Conservation (phyloP, 2,113 vertebrate genomes). For the Butastur rufipennis region DNA sequence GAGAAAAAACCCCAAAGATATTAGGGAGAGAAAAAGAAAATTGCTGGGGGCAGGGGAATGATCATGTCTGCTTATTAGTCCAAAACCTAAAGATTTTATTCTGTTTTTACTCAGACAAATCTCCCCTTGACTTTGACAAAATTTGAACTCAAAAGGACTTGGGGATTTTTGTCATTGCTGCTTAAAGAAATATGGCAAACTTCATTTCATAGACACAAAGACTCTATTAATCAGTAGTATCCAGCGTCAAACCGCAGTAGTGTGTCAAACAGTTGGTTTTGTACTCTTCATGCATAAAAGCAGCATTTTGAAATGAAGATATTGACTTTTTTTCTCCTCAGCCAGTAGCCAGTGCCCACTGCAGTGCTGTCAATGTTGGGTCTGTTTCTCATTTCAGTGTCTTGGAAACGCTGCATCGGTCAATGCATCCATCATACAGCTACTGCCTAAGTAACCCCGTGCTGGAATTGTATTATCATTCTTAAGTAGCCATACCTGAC, state of each 20-base stretch:
- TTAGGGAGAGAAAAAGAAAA: background rate
- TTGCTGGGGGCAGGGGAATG: background rate
- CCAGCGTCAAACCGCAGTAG: background rate
- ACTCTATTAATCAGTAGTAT: background rate
- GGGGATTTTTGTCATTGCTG: background rate
- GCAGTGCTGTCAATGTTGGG: background rate
- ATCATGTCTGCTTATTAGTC: background rate
- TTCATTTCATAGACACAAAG: background rate
- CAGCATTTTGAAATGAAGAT: background rate
- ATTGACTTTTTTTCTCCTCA: background rate
- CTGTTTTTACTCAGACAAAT: background rate
- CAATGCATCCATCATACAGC: background rate
- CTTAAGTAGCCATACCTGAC: background rate
- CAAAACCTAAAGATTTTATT: background rate
- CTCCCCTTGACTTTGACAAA: background rate
- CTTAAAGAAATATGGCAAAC: background rate
- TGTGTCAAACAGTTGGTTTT: background rate
- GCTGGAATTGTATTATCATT: background rate
- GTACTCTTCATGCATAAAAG: background rate
- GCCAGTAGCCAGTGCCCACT: background rate
- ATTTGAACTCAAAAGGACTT: background rate
- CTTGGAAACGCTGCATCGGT: background rate
- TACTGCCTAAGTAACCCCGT: background rate
- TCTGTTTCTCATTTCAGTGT: background rate
- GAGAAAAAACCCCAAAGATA: background rate